Base-by-base conservation (phyloP, 2,888 invertebrate genomes). In the Apamea epomidion region DNA sequence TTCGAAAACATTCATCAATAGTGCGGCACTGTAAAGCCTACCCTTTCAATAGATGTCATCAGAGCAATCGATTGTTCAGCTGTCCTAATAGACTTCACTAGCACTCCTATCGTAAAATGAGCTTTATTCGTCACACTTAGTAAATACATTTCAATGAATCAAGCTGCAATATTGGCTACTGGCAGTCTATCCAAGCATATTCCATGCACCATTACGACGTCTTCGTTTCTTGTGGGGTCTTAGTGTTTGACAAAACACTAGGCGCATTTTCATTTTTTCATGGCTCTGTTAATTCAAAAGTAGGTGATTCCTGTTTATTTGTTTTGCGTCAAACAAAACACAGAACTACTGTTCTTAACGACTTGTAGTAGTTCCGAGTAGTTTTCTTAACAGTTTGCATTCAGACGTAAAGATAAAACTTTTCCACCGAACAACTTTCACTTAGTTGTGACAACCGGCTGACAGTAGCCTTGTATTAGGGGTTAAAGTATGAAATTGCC, bases 21-120 rank as follows among this genome's bases (percentile, higher is more conserved):
- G 65, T 51, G 82, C 32, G 54, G 54, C 72, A 72, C 60, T 58
- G 67, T 67, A 68, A 77, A 78, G 75, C 79, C 70, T 70, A 76
- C 76, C 64, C 70, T 80, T 83, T 82, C 77, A 85, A 83, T 72
- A 80, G 48, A 58, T 80, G 81, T 64, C 77, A 76, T 64, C 42
- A 54, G 37, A 80, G 32, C 65, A 58, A 76, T 76, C 45, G 32
- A 78, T 67, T 76, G 54, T 76, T 77, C 42, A 78, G 54, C 10
- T n/a, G 21, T 37, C n/a, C 3, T 32, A 25, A 60, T 8, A n/a
- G 45, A 48, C 32, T 60, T n/a, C 2, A 32, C 37, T 42, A 16
- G 14, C 48, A 16, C 1, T 54, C 3, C 3, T 54, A 25, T 25
- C 6, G 71, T n/a, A 82, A 82, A 70, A 72, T 51, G 25, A 65